Conservation (phyloP, 2,113 vertebrate genomes). For the Calypte anna region DNA sequence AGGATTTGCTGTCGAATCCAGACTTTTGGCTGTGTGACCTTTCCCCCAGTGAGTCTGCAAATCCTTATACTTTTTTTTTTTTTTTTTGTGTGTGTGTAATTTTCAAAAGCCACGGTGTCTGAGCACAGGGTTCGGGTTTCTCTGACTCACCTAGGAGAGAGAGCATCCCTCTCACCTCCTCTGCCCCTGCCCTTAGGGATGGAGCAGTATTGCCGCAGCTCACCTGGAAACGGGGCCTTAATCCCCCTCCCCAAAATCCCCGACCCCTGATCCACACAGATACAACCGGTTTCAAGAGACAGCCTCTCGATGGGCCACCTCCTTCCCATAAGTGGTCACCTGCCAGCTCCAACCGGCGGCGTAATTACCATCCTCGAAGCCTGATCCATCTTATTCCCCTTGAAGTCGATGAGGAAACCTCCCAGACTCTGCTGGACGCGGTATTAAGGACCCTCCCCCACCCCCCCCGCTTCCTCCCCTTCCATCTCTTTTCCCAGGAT, state of each 20-base stretch:
- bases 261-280: neutral
- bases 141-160: constrained; percentile 75
- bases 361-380: constrained; percentile 41
- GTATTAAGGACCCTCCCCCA: neutral
- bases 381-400: constrained; percentile 64
- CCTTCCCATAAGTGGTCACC: constrained; percentile 34
- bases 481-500: constrained; percentile 1
- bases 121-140: constrained; percentile 34
- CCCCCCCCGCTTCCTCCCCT: neutral
- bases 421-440: constrained; percentile 22
- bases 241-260: constrained; percentile 56
- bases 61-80: neutral
- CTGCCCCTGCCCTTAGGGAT: constrained; percentile 37
- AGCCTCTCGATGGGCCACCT: constrained; percentile 18
- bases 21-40: neutral
- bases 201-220: constrained; percentile 52
- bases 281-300: constrained; percentile 63
- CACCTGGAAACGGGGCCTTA: constrained; percentile 52
- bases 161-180: constrained; percentile 4
- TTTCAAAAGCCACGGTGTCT: neutral
- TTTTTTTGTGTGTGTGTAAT: neutral
- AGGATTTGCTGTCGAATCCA: neutral
- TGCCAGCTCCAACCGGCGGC: constrained; percentile 9
- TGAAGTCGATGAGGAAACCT: constrained; percentile 28
- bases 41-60: neutral